Percentiles rank a stretch among this genome's conserved stretches.
Conservation (phyloP, 2,797 vertebrate genomes). For the Petrocephalus sullivani region DNA sequence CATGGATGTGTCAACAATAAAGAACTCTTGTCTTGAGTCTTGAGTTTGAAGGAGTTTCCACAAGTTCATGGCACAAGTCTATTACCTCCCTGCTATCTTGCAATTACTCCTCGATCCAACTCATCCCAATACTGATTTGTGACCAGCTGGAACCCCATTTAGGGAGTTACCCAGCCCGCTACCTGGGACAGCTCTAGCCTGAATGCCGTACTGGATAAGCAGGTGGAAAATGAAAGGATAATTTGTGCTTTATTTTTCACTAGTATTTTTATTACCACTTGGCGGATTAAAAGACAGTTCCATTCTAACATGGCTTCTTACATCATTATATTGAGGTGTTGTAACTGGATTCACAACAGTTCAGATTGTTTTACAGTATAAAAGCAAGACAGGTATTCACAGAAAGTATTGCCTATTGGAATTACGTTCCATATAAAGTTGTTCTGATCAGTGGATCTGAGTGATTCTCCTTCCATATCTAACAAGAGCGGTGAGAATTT, state of each 20-base stretch:
- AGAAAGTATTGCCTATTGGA: background rate
- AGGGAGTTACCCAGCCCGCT: too few relatives aligned
- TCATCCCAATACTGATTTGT: background rate
- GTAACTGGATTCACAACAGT: background rate
- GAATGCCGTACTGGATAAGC: too few relatives aligned
- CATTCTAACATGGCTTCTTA: background rate
- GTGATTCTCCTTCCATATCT: background rate
- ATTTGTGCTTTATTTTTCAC: background rate
- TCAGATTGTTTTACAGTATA: background rate
- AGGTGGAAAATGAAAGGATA: too few relatives aligned
- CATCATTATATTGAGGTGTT: background rate
- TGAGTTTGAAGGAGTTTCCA: too few relatives aligned
- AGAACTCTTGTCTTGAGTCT: too few relatives aligned
- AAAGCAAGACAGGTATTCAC: background rate
- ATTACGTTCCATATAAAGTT: background rate
- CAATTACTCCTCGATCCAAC: background rate
- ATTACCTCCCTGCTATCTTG: background rate
- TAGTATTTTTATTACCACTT: background rate
- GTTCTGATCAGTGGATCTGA: background rate
- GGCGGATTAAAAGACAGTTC: background rate
- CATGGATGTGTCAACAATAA: too few relatives aligned
- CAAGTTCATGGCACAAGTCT: background rate
- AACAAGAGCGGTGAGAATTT: too few relatives aligned
- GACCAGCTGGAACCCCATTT: too few relatives aligned
- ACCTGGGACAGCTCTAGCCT: background rate